Conservation (phyloP, 2,888 invertebrate genomes). For the Thalpophila matura region DNA sequence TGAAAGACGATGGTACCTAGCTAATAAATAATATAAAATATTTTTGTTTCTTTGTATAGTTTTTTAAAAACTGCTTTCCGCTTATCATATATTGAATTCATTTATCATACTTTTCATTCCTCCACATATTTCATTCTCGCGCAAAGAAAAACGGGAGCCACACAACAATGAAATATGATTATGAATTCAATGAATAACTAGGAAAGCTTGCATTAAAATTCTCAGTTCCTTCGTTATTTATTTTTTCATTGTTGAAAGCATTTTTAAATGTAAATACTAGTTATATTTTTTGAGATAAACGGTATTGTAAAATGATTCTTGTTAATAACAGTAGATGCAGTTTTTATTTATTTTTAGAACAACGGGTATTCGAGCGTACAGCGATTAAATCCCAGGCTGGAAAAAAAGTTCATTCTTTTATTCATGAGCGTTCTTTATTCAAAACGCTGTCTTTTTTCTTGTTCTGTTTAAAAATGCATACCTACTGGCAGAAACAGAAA, state of each 20-base stretch:
- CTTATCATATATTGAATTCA: conserved; percentile 19
- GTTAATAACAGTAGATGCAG: background rate
- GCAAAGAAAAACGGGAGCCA: conserved; percentile 17
- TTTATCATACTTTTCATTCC: conserved; percentile 1
- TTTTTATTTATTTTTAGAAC: conserved; percentile 10
- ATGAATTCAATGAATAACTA: conserved; percentile 31
- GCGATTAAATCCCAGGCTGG: background rate
- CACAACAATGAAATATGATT: conserved; percentile 40
- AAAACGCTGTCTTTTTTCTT: background rate
- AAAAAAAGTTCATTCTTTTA: background rate
- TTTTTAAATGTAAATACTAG: conserved; percentile 27
- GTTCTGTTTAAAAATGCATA: too few relatives aligned
- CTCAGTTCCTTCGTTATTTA: conserved; percentile 13
- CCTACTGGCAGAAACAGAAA: too few relatives aligned
- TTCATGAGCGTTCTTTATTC: background rate
- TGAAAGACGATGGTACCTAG: too few relatives aligned
- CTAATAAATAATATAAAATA: background rate
- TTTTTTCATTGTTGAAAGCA: conserved; percentile 9
- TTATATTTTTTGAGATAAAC: conserved; percentile 16
- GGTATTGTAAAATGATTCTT: conserved; percentile 17
- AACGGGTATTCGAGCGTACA: background rate
- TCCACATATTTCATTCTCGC: conserved; percentile 17
- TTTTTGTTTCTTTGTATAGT: background rate
- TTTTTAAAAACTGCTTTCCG: background rate
- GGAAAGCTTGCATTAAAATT: conserved; percentile 43